phyloP scores from a whole-genome alignment of 2,113 vertebrate genomes.

The Boulengeromyrus knoepffleri region DNA sequence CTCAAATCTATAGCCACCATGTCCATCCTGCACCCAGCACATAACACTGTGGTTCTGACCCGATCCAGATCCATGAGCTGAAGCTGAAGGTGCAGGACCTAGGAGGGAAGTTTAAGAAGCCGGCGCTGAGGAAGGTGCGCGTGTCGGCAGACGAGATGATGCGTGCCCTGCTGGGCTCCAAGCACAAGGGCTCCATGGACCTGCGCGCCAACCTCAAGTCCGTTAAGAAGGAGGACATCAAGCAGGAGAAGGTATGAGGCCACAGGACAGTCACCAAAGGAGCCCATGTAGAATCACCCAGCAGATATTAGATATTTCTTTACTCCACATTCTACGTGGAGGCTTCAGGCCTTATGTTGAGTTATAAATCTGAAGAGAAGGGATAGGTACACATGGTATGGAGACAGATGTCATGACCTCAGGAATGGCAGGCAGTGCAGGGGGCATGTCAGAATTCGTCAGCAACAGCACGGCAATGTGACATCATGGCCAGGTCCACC shows the following conservation, averaged over 20 bases:
- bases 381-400: not conserved
- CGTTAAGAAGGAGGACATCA: constrained; percentile 80
- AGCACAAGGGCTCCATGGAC: constrained; percentile 84
- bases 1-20: not conserved
- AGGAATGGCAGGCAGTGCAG: not conserved
- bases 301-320: not conserved
- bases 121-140: constrained; percentile 66
- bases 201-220: constrained; percentile 79
- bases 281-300: not conserved
- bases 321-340: not conserved
- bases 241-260: constrained; percentile 64
- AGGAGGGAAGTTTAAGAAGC: constrained; percentile 78
- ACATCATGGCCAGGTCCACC: not conserved
- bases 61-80: constrained; percentile 67
- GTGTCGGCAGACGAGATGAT: constrained; percentile 81
- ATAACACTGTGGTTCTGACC: not conserved
- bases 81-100: constrained; percentile 76
- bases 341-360: not conserved
- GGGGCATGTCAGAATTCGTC: not conserved
- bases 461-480: not conserved
- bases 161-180: constrained; percentile 76
- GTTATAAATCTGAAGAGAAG: not conserved
- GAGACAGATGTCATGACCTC: not conserved
- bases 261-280: not conserved
- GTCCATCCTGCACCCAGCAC: not conserved